Base-by-base conservation (phyloP, 2,113 vertebrate species). In the Arothron firmamentum region DNA sequence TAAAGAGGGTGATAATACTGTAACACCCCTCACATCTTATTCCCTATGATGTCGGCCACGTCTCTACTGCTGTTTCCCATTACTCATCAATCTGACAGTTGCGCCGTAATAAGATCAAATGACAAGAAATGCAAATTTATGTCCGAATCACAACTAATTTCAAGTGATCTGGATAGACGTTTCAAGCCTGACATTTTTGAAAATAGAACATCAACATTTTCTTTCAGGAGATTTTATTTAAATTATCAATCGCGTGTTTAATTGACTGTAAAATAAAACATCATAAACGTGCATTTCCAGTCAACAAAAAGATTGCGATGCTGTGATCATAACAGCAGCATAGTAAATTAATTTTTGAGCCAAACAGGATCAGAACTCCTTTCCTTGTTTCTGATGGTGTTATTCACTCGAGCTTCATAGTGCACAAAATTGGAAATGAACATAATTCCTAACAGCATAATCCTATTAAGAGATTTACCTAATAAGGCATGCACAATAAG, bases 41-140 rank as follows among this genome's bases (percentile, higher is more conserved):
- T 79, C 80, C 65, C 75, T 73, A 51, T 83, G 79, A 85, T 78
- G 79, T 77, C 68, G 64, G 78, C 72, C 82, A 80, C 57, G 65
- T 84, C 79, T 82, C 60, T 56, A 31, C 77, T 75, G 74, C 70
- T 84, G 78, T 65, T 65, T 65, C 66, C 59, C 56, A 80, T 74
- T 78, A 74, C 64, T 83, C 83, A 78, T 80, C 75, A 65, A 12
- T 64, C 59, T 79, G 82, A 85, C 85, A 84, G 79, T 57, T 56
- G 19, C 78, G 61, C 42, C 49, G 45, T 17, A 80, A 83, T 74
- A 72, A 77, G 74, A 85, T 88, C 81, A 80, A 87, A 80, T 83
- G 79, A 79, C 80, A 82, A 72, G 79, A 79, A 79, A 80, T 74
- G 79, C 75, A 77, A 82, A 86, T 88, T 80, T 71, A 60, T 71